A percentile compares a stretch with the other conserved stretches of the same genome.
These are phyloP conservation scores for Penaeus chinensis DNA, from an alignment of 1,140 invertebrate species.

Conservation along the genomic window DNA sequence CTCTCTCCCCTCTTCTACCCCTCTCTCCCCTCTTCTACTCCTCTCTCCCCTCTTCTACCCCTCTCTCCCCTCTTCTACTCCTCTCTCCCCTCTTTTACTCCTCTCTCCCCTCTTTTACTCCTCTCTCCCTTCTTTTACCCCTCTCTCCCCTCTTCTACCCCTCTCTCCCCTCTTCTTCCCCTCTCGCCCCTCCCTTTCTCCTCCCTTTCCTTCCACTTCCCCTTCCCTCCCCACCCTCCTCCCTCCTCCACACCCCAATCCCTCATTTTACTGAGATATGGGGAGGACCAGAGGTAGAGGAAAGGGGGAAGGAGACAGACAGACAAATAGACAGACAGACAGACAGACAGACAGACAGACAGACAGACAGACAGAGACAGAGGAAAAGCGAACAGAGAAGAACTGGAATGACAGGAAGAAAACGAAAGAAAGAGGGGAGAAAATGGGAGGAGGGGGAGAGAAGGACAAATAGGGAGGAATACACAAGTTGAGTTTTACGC, in stretches of 20 bases:
- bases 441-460: too few species aligned
- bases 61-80: conserved; percentile 17
- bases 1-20: background rate
- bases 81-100: background rate
- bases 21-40: background rate
- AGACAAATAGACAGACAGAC: background rate
- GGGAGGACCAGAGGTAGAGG: background rate
- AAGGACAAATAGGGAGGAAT: too few species aligned
- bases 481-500: too few species aligned
- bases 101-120: conserved; percentile 21
- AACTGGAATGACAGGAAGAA: too few species aligned
- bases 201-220: background rate
- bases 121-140: conserved; percentile 13
- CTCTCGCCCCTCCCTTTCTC: conserved; percentile 14
- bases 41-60: background rate
- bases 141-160: conserved; percentile 28
- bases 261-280: background rate
- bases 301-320: background rate
- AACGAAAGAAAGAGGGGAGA: too few species aligned
- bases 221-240: background rate
- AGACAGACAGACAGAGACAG: too few species aligned
- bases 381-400: too few species aligned
- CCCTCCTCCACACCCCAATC: background rate
- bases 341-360: background rate
- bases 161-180: conserved; percentile 33